Evolutionary conservation across 2,113 vertebrate genomes (phyloP).

Genomic region (Burhinus oedicnemus): DNA sequence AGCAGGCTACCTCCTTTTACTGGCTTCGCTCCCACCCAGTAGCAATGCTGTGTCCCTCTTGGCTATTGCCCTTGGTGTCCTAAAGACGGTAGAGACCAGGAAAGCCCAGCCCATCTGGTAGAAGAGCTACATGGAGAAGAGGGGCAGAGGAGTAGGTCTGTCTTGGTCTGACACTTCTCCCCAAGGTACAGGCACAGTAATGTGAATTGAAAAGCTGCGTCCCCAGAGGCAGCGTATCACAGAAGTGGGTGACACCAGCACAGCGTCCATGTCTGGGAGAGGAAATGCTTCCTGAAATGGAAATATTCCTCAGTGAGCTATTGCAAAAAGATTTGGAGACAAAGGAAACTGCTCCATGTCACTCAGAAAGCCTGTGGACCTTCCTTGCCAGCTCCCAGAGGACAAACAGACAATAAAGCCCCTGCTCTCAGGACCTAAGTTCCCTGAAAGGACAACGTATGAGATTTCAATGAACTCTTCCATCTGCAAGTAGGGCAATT

Average conservation of each 20-base stretch:
- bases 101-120: background rate
- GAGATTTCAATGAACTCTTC: background rate
- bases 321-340: background rate
- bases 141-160: background rate
- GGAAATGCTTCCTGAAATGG: background rate
- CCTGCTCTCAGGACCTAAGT: background rate
- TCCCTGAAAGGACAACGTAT: background rate
- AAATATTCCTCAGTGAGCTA: background rate
- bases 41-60: background rate
- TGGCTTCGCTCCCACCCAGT: background rate
- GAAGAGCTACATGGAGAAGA: background rate
- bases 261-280: background rate
- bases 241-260: background rate
- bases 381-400: background rate
- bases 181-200: background rate
- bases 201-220: background rate
- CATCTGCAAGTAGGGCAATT: background rate
- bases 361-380: background rate
- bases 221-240: background rate
- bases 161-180: background rate
- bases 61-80: background rate
- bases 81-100: background rate
- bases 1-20: background rate
- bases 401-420: background rate
- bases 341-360: background rate